A percentile compares a stretch with the other conserved stretches of the same genome.
Conservation (phyloP, 2,888 invertebrate genomes). For the Epinotia bilunana region DNA sequence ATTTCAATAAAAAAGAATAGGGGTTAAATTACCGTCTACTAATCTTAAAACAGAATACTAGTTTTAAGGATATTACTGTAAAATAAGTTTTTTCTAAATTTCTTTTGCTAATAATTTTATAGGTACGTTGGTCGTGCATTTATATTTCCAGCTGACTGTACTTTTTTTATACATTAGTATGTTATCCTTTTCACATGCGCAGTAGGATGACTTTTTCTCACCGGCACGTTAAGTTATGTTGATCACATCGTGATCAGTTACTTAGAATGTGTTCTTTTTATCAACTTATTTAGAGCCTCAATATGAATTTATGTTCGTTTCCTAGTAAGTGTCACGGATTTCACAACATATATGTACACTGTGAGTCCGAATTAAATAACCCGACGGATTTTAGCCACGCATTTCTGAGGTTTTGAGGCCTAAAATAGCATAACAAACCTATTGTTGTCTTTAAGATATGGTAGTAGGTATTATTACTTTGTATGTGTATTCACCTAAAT, state of each 20-base stretch:
- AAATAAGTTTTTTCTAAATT: too few species aligned
- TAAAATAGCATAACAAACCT: too few species aligned
- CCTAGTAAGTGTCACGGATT: constrained; percentile 13
- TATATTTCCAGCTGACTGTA: too few species aligned
- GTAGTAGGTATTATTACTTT: too few species aligned
- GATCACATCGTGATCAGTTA: constrained; percentile 28
- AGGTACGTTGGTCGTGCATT: background rate
- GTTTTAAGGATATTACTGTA: too few species aligned
- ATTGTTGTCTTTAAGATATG: too few species aligned
- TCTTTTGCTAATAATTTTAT: background rate
- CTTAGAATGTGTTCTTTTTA: constrained; percentile 30
- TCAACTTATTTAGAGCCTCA: constrained; percentile 9
- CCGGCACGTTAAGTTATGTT: constrained; percentile 23
- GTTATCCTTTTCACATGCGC: constrained; percentile 4
- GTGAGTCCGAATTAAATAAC: background rate
- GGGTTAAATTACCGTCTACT: too few species aligned
- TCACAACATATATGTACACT: background rate
- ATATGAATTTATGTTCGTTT: constrained; percentile 19
- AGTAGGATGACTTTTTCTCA: constrained; percentile 32
- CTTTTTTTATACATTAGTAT: background rate
- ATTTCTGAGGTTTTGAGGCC: too few species aligned
- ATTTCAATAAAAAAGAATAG: too few species aligned
- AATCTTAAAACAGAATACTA: too few species aligned
- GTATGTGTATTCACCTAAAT: too few species aligned
- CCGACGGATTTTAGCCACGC: background rate